These are phyloP conservation scores for Melanostoma scalare DNA, from an alignment of 2,888 invertebrate genomes.

Conservation along the genomic window DNA sequence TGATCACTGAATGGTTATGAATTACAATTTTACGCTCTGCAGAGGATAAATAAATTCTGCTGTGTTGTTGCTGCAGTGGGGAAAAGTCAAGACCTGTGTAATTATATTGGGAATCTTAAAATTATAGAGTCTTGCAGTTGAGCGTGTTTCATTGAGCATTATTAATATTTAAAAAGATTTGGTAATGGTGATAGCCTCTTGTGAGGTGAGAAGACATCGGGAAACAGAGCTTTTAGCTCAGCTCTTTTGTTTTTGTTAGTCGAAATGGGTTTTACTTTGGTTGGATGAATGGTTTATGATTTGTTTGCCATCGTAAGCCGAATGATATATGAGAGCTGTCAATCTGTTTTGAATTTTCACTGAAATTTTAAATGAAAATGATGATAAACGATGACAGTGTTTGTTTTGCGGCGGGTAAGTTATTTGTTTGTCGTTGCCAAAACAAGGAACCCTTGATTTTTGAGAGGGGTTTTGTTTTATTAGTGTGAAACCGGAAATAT, in stretches of 20 bases:
- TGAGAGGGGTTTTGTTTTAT: too few species aligned
- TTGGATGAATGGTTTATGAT: slow-evolving; percentile 51
- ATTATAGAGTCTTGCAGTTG: slow-evolving; percentile 60
- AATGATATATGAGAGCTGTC: slow-evolving; percentile 31
- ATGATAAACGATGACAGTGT: slow-evolving; percentile 28
- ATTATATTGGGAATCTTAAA: slow-evolving; percentile 54
- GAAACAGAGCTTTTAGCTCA: slow-evolving; percentile 37
- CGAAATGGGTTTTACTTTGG: slow-evolving; percentile 11
- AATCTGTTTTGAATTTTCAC: slow-evolving; percentile 30
- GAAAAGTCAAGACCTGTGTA: slow-evolving; percentile 26
- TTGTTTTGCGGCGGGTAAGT: slow-evolving; percentile 24
- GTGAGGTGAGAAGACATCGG: slow-evolving; percentile 36
- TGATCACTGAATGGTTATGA: slow-evolving; percentile 70
- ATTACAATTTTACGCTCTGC: slow-evolving; percentile 30
- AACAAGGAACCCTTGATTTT: not conserved
- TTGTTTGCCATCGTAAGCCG: slow-evolving; percentile 43
- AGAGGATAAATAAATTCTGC: slow-evolving; percentile 49
- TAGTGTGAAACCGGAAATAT: too few species aligned
- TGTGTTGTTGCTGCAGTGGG: not conserved
- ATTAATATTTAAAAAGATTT: slow-evolving; percentile 67
- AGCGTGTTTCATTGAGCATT: slow-evolving; percentile 69
- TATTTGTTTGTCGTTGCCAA: not conserved
- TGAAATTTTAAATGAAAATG: slow-evolving; percentile 10
- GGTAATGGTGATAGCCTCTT: slow-evolving; percentile 17
- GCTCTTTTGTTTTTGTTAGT: slow-evolving; percentile 55